Base-by-base conservation (phyloP, 2,797 vertebrate species). In the Denticeps clupeoides region DNA sequence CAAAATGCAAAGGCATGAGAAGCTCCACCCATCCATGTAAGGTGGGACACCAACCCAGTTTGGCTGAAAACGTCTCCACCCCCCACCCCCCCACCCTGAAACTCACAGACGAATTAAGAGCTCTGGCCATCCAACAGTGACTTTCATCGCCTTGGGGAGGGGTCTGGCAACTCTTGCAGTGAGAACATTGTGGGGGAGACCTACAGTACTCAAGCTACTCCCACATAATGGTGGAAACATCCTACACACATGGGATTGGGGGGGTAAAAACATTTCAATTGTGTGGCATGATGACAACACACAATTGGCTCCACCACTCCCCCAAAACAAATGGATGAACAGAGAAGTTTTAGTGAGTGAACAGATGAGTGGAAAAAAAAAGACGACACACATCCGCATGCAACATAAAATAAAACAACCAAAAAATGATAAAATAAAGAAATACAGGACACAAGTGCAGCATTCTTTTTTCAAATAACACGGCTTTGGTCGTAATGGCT, bases 391-490 rank as follows among this genome's bases (percentile, higher is more conserved):
- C 41, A 55, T 35, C 51, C 41, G 52, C 47, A 32, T 33, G 47
- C 35, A 26, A 42, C 12, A 58, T 37, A 41, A 59, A 2, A 11
- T 10, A 11, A 37, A 49, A 19, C 23, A 19, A 4, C 33, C 32
- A 16, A 10, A 40, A 49, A 3, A 8, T 37, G 2, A 25, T 75
- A 79, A 65, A 73, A 73, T 72, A 77, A 80, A 73, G 81, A 75
- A 53, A 77, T 77, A 74, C 77, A 68, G 73, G 69, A 83, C 77
- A 84, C 79, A 81, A 80, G 81, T 87, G 84, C 84, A 87, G 84
- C 84, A 87, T 87, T 82, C 84, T 86, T 87, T 87, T 87, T 87
- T 87, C 84, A 87, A 83, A 78, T 72, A 79, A 83, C 81, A 87
- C 83, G 73, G 59, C 58, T 63, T 57, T 23, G 58, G 60, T 66